Evolutionary conservation across 2,888 invertebrate species (phyloP).

Genomic region (Tinea trinotella): DNA sequence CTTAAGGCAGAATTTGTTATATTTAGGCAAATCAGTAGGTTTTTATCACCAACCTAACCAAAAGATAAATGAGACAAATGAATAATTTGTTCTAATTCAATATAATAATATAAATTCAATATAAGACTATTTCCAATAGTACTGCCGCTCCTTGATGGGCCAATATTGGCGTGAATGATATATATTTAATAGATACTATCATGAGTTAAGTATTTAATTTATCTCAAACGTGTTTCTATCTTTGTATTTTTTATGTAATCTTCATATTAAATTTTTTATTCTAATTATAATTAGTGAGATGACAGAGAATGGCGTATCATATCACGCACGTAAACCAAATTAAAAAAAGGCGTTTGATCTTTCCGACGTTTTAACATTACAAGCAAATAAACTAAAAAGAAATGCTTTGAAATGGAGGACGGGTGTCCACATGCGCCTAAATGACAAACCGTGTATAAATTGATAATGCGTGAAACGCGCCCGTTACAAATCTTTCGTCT

Average conservation of each 20-base stretch:
- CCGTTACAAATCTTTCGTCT: neutral
- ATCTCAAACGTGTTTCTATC: neutral
- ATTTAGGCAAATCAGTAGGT: too few species aligned
- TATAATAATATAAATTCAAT: too few species aligned
- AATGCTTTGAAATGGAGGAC: constrained; percentile 34
- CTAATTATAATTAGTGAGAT: neutral
- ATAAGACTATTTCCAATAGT: too few species aligned
- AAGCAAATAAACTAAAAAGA: constrained; percentile 38
- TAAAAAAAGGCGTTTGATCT: constrained; percentile 63
- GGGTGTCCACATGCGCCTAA: constrained; percentile 60
- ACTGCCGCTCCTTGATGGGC: too few species aligned
- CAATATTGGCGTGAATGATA: too few species aligned
- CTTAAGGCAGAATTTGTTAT: too few species aligned
- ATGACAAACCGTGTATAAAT: constrained; percentile 58
- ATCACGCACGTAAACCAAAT: constrained; percentile 55
- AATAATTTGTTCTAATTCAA: too few species aligned
- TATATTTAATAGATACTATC: too few species aligned
- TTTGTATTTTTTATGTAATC: neutral
- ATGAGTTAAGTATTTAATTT: too few species aligned
- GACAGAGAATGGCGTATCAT: constrained; percentile 34
- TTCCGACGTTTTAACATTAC: constrained; percentile 55
- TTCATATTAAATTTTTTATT: neutral
- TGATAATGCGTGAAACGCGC: constrained; percentile 38
- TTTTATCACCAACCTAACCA: too few species aligned
- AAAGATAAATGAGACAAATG: too few species aligned